A percentile compares a stretch with the other conserved stretches of the same genome.
Evolutionary conservation across 1,140 invertebrate species (phyloP).

Genomic region (Coenobita brevimanus): DNA sequence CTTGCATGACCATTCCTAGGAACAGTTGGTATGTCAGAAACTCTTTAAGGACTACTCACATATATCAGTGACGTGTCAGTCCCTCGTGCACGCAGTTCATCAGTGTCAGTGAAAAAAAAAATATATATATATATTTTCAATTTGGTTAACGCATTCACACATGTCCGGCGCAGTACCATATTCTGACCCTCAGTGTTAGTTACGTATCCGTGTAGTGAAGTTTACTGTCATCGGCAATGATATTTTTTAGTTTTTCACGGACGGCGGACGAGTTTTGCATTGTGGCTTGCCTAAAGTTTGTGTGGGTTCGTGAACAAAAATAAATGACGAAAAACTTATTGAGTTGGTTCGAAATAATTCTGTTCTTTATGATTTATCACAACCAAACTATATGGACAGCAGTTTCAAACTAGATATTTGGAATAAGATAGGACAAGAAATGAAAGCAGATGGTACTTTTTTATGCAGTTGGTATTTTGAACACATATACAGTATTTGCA

Average conservation of each 20-base stretch:
- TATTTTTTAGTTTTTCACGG: too few species aligned
- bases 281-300: too few species aligned
- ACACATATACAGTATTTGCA: not conserved
- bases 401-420: slow-evolving; percentile 3
- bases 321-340: not conserved
- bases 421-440: not conserved
- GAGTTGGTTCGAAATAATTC: too few species aligned
- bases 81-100: too few species aligned
- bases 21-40: too few species aligned
- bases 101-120: slow-evolving; percentile 20
- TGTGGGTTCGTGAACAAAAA: too few species aligned
- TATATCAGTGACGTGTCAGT: slow-evolving; percentile 1
- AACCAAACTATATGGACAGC: not conserved
- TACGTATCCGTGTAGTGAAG: slow-evolving; percentile 16
- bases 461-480: not conserved
- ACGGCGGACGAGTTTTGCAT: not conserved
- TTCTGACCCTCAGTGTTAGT: slow-evolving; percentile 5
- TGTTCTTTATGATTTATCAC: too few species aligned
- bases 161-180: slow-evolving; percentile 9
- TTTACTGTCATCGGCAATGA: slow-evolving; percentile 13
- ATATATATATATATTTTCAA: slow-evolving; percentile 4
- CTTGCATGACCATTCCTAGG: too few species aligned
- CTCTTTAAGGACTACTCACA: not conserved
- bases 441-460: not conserved
- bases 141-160: too few species aligned